phyloP scores from a whole-genome alignment of 2,888 invertebrate species.

The Sarcophaga rosellei region DNA sequence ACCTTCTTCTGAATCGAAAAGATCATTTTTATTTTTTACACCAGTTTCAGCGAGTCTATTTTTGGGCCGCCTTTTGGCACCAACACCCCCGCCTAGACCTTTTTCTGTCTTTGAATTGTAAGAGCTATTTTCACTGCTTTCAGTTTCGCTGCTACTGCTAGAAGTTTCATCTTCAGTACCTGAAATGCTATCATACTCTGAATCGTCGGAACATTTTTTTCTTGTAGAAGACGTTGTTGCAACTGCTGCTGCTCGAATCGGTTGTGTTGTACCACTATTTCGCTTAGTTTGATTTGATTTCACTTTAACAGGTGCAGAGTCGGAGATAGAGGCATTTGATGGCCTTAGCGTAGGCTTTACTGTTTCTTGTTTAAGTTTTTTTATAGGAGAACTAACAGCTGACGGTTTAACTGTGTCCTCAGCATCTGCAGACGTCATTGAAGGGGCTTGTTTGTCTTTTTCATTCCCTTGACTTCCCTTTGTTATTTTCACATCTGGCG shows the following conservation, averaged over 20 bases:
- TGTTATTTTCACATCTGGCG: slow-evolving; percentile 72
- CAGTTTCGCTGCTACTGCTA: slow-evolving; percentile 79
- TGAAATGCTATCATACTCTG: slow-evolving; percentile 64
- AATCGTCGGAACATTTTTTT: slow-evolving; percentile 65
- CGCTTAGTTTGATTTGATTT: slow-evolving; percentile 57
- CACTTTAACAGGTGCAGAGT: slow-evolving; percentile 19
- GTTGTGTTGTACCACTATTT: slow-evolving; percentile 35
- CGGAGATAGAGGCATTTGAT: background rate
- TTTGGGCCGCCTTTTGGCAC: slow-evolving; percentile 46
- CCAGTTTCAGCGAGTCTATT: slow-evolving; percentile 26
- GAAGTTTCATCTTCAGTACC: slow-evolving; percentile 74
- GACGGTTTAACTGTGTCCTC: slow-evolving; percentile 70
- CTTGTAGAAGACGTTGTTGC: slow-evolving; percentile 1
- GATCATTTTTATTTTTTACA: slow-evolving; percentile 51
- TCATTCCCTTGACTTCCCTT: slow-evolving; percentile 73
- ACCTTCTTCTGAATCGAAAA: slow-evolving; percentile 73
- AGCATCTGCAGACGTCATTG: slow-evolving; percentile 70
- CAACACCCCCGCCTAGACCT: background rate
- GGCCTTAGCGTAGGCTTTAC: slow-evolving; percentile 18
- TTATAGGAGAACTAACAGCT: slow-evolving; percentile 45
- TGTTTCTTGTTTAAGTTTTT: slow-evolving; percentile 53
- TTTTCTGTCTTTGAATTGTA: slow-evolving; percentile 61
- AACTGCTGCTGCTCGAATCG: slow-evolving; percentile 30
- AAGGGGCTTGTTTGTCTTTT: slow-evolving; percentile 68
- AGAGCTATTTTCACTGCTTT: slow-evolving; percentile 66